Conservation (phyloP, 2,113 vertebrate genomes). For the Nothocercus nigrocapillus region DNA sequence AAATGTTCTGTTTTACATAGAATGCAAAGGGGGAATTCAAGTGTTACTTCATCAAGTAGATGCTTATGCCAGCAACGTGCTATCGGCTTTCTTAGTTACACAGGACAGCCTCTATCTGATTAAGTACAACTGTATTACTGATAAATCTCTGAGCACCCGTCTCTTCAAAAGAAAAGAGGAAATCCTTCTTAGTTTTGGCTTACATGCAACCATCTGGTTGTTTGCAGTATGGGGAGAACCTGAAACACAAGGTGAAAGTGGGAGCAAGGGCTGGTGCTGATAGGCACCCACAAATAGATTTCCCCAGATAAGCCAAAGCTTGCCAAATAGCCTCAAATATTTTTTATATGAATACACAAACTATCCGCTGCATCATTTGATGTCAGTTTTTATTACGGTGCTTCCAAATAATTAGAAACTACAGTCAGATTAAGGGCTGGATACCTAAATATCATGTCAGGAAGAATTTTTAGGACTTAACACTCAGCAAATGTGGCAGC, state of each 20-base stretch:
- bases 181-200: conserved; percentile 13
- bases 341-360: not conserved
- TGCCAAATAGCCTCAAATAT: not conserved
- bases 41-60: not conserved
- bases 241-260: not conserved
- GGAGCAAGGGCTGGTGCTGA: not conserved
- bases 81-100: not conserved
- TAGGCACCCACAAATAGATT: not conserved
- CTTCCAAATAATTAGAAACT: not conserved
- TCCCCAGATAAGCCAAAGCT: not conserved
- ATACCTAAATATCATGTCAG: not conserved
- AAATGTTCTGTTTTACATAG: not conserved
- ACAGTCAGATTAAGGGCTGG: not conserved
- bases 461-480: not conserved
- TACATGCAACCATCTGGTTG: conserved; percentile 8
- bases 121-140: not conserved
- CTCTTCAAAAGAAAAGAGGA: conserved; percentile 2
- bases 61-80: not conserved
- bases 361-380: not conserved
- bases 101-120: not conserved
- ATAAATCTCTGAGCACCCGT: not conserved
- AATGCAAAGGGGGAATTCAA: not conserved
- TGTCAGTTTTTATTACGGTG: not conserved
- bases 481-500: not conserved
- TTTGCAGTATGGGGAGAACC: not conserved